Percentiles rank a stretch among this genome's conserved stretches.
Evolutionary conservation across 2,113 vertebrate genomes (phyloP).

Genomic region (Dasyprocta punctata): DNA sequence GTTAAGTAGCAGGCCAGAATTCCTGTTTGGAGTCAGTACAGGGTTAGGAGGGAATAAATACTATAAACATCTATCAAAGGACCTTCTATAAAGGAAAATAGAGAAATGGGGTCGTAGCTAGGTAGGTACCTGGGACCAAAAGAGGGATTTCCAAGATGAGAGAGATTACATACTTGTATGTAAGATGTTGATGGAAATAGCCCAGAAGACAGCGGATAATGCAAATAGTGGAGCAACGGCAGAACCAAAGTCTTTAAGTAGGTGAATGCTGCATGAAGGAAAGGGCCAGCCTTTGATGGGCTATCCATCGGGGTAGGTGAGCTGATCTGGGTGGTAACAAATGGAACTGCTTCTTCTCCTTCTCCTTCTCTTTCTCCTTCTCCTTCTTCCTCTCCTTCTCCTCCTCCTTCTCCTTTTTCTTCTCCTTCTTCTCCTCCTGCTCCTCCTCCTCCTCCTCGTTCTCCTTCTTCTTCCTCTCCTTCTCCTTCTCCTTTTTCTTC

Average conservation of each 20-base stretch:
- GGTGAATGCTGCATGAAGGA: not conserved
- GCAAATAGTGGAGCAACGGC: not conserved
- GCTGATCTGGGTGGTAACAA: not conserved
- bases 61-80: not conserved
- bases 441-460: no score
- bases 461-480: not conserved
- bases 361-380: not conserved
- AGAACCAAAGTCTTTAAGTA: not conserved
- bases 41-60: not conserved
- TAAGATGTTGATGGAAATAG: not conserved
- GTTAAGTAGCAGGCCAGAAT: not conserved
- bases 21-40: not conserved
- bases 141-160: not conserved
- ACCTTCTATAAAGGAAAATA: constrained; percentile 30
- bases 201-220: not conserved
- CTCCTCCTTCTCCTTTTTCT: no score
- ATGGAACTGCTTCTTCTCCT: not conserved
- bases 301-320: not conserved
- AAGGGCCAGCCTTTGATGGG: not conserved
- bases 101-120: not conserved
- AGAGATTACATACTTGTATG: not conserved
- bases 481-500: no score
- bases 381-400: no score
- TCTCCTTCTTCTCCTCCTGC: no score
- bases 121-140: not conserved